Evolutionary conservation across 2,797 vertebrate species (phyloP).

Genomic region (Manis javanica): DNA sequence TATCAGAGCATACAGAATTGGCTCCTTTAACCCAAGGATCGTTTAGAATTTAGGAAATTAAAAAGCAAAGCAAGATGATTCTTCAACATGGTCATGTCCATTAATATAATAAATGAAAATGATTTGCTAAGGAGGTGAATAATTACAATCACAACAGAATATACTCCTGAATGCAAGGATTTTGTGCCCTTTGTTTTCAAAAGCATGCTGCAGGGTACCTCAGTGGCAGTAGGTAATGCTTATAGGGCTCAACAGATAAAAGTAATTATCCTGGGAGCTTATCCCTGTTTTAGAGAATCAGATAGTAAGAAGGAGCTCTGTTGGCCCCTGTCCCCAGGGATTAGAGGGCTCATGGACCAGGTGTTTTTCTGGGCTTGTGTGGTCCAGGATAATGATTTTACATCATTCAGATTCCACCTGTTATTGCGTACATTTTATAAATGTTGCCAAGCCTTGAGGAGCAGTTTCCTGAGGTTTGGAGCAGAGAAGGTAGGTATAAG

Average conservation of each 20-base stretch:
- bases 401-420: slow-evolving; percentile 69
- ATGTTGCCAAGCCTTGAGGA: slow-evolving; percentile 73
- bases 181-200: not conserved
- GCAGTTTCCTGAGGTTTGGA: slow-evolving; percentile 60
- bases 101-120: slow-evolving; percentile 36
- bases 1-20: not conserved
- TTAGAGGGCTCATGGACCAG: not conserved
- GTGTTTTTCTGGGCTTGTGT: not conserved
- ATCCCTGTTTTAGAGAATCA: slow-evolving; percentile 43
- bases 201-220: not conserved
- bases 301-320: not conserved
- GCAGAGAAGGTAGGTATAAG: not conserved
- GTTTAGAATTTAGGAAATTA: slow-evolving; percentile 58
- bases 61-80: slow-evolving; percentile 3
- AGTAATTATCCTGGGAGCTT: not conserved
- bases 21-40: not conserved
- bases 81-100: not conserved
- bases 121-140: not conserved
- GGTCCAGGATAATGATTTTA: slow-evolving; percentile 24
- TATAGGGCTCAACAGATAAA: not conserved
- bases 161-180: not conserved
- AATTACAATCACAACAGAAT: not conserved
- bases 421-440: slow-evolving; percentile 67
- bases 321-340: not conserved
- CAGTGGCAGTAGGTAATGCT: not conserved